These are phyloP conservation scores for Diploptera punctata DNA, from an alignment of 2,888 invertebrate species.

Conservation along the genomic window DNA sequence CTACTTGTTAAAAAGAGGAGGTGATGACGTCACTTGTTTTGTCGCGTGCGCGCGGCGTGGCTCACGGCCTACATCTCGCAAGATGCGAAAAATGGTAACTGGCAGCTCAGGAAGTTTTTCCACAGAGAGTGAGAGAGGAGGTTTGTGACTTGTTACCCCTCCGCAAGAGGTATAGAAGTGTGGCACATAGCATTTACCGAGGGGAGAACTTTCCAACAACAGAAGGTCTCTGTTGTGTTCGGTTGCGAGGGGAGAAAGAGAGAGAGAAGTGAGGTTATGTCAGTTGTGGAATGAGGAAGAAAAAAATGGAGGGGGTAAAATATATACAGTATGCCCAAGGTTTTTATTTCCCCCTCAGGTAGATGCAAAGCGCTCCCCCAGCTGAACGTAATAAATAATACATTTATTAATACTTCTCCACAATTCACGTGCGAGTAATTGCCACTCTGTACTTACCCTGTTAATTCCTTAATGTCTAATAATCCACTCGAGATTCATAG, in stretches of 20 bases:
- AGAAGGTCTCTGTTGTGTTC: slow-evolving; percentile 40
- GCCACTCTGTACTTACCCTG: too few species aligned
- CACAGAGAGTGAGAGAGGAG: neutral
- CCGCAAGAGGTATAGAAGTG: neutral
- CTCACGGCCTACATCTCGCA: too few species aligned
- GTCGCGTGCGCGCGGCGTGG: too few species aligned
- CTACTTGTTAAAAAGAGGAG: too few species aligned
- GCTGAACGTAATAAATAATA: too few species aligned
- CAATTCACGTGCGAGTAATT: too few species aligned
- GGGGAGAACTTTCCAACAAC: slow-evolving; percentile 26
- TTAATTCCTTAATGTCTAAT: too few species aligned
- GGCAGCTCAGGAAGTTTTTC: slow-evolving; percentile 25
- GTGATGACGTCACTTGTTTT: too few species aligned
- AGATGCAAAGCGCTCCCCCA: too few species aligned
- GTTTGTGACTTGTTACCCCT: slow-evolving; percentile 19
- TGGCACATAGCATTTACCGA: slow-evolving; percentile 22
- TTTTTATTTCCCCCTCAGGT: neutral
- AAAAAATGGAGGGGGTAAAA: neutral
- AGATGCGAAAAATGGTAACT: too few species aligned
- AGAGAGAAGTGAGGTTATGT: slow-evolving; percentile 46
- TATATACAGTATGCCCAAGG: neutral
- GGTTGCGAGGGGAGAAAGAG: slow-evolving; percentile 33
- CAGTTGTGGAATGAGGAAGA: slow-evolving; percentile 41
- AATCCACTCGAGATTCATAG: too few species aligned
- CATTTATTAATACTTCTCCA: too few species aligned